These are phyloP conservation scores for Caiman crocodilus DNA, from an alignment of 2,797 vertebrate species.

Conservation along the genomic window DNA sequence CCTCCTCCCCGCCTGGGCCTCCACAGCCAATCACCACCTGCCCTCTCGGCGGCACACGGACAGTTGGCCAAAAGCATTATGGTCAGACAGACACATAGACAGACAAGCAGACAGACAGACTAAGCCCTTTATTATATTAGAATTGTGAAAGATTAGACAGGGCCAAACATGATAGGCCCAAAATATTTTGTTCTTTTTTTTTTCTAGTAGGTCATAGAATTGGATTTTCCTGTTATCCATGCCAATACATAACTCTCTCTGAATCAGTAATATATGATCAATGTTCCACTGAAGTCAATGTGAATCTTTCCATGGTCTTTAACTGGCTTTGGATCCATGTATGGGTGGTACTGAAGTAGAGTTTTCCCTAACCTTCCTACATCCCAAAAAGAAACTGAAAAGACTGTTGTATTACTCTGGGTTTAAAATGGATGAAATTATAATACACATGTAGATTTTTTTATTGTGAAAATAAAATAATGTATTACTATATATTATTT, in stretches of 20 bases:
- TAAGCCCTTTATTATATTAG: no score
- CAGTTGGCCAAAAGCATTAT: no score
- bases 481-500: accelerated
- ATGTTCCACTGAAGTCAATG: background rate
- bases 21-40: no score
- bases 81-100: background rate
- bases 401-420: background rate
- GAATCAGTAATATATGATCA: background rate
- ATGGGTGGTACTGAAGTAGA: background rate
- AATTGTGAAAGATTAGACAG: no score
- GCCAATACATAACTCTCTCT: background rate
- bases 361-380: background rate
- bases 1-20: no score
- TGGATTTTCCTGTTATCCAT: background rate
- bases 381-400: background rate
- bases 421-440: background rate
- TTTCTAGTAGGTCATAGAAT: background rate
- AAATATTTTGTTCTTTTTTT: background rate
- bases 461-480: background rate
- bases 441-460: background rate
- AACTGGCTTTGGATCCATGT: background rate
- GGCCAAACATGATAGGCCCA: no score
- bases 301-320: background rate
- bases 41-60: no score
- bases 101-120: accelerated